Conservation (phyloP, 2,113 vertebrate species). For the Aptenodytes forsteri region DNA sequence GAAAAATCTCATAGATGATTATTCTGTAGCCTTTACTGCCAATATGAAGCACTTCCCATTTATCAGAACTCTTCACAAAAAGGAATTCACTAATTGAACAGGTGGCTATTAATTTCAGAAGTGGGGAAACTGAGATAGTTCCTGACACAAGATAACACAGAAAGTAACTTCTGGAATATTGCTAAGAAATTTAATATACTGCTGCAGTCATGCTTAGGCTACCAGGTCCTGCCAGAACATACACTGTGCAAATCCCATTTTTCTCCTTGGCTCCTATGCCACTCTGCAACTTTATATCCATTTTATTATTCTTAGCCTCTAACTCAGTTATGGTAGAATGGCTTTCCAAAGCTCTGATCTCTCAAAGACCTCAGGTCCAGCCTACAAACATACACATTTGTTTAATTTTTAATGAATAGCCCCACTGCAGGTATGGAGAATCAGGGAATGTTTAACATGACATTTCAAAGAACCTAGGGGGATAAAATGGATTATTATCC, state of each 20-base stretch:
- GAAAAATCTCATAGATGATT: neutral
- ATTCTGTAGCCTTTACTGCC: neutral
- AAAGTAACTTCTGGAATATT: neutral
- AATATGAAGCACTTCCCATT: neutral
- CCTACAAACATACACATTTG: neutral
- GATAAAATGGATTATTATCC: neutral
- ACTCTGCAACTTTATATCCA: neutral
- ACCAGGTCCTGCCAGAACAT: neutral
- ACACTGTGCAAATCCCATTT: neutral
- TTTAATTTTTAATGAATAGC: neutral
- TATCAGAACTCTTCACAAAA: neutral
- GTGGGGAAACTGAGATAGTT: neutral
- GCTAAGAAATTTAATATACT: neutral
- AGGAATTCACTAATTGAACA: neutral
- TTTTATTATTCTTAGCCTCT: neutral
- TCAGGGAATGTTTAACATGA: neutral
- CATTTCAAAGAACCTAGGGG: neutral
- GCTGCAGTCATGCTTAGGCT: neutral
- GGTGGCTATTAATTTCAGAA: neutral
- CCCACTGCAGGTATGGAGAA: neutral
- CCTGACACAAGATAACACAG: neutral
- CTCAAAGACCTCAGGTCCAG: neutral
- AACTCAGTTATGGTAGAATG: neutral
- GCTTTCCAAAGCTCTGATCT: neutral
- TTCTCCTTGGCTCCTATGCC: neutral